A percentile compares a stretch with the other conserved stretches of the same genome.
phyloP scores from a whole-genome alignment of 2,113 vertebrate species.

The Ophthalmotilapia sp. region DNA sequence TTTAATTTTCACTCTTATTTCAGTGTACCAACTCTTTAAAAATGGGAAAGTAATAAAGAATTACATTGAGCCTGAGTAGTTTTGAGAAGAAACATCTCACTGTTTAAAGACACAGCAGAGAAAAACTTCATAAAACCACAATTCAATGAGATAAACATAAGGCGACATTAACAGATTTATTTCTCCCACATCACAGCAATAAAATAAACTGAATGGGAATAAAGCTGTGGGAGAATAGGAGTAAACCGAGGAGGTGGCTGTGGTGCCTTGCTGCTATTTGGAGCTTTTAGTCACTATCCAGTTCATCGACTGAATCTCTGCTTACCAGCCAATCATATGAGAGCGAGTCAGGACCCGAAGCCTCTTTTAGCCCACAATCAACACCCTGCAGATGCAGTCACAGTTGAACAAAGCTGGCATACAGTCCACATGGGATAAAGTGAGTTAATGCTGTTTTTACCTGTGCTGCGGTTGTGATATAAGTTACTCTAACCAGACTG shows the following conservation, averaged over 20 bases:
- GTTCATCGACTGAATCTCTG: slow-evolving; percentile 62
- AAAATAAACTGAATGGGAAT: not conserved
- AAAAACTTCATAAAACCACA: not conserved
- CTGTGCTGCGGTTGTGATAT: not conserved
- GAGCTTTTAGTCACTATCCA: slow-evolving; percentile 61
- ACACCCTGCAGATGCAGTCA: slow-evolving; percentile 63
- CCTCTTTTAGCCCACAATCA: slow-evolving; percentile 72
- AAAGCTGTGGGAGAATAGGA: not conserved
- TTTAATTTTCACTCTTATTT: not conserved
- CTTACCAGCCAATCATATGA: slow-evolving; percentile 30
- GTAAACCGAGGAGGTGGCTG: slow-evolving; percentile 14
- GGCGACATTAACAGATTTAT: not conserved
- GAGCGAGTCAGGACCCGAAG: slow-evolving; percentile 28
- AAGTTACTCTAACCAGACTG: not conserved
- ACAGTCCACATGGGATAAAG: slow-evolving; percentile 11
- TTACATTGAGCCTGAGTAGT: not conserved
- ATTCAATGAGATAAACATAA: not conserved
- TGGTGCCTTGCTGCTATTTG: slow-evolving; percentile 51
- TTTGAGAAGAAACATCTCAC: not conserved
- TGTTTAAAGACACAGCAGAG: not conserved
- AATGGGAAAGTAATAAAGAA: not conserved
- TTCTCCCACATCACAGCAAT: not conserved
- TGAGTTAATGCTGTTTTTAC: not conserved
- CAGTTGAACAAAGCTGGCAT: slow-evolving; percentile 24
- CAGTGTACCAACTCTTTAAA: not conserved